Evolutionary conservation across 2,888 invertebrate species (phyloP).

Genomic region (Salticus scenicus): DNA sequence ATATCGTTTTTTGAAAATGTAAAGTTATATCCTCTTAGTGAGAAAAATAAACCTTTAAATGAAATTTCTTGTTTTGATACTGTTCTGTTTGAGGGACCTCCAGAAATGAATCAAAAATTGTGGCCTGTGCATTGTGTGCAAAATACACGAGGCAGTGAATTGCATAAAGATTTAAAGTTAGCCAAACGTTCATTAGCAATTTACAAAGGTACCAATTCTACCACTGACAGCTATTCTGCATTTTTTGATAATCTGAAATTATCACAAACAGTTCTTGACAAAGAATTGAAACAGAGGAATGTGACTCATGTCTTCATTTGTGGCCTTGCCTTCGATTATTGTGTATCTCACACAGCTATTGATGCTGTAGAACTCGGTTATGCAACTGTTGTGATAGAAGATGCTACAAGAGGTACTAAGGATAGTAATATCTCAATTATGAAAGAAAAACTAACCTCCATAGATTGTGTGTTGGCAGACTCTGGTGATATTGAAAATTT

Average conservation of each 20-base stretch:
- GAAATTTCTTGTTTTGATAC: conserved; percentile 83
- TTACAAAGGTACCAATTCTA: conserved; percentile 93
- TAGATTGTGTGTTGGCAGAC: conserved; percentile 19
- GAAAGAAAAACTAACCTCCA: conserved; percentile 15
- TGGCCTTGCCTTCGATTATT: conserved; percentile 95
- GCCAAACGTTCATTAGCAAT: conserved; percentile 82
- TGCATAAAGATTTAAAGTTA: conserved; percentile 88
- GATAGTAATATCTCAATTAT: conserved; percentile 85
- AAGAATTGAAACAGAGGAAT: conserved; percentile 85
- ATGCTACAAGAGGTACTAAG: conserved; percentile 92
- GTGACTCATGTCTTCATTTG: conserved; percentile 95
- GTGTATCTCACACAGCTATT: conserved; percentile 80
- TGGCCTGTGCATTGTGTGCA: conserved; percentile 98
- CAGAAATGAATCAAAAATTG: conserved; percentile 84
- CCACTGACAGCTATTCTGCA: conserved; percentile 97
- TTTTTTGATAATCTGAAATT: conserved; percentile 98
- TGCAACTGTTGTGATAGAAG: conserved; percentile 90
- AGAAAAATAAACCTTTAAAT: conserved; percentile 82
- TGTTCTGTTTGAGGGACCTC: conserved; percentile 91
- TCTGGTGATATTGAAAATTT: conserved; percentile 24
- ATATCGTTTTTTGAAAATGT: conserved; percentile 97
- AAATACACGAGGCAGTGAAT: conserved; percentile 94
- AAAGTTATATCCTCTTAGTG: conserved; percentile 83
- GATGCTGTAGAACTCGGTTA: conserved; percentile 86
- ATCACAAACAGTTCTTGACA: conserved; percentile 88